Base-by-base conservation (phyloP, 2,888 invertebrate species). In the Clivina fossor region DNA sequence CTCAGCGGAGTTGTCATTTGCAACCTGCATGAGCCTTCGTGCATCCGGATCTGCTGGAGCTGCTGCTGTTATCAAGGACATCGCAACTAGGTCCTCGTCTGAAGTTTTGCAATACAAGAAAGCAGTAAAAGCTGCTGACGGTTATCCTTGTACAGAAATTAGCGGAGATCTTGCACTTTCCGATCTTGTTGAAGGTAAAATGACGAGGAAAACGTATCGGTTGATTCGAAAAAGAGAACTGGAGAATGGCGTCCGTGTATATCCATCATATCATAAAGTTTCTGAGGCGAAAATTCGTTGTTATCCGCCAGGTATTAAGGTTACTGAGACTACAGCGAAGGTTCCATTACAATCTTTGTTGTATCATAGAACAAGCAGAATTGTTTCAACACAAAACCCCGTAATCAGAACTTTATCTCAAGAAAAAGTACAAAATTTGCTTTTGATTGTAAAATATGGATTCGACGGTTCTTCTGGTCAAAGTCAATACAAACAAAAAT, bases 321-420 rank as follows among this genome's bases (percentile, higher is more conserved):
- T 60, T 2, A 43, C 53, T 13, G 56, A 60, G 47, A 44, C 44
- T 1, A 49, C 20, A 55, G 58, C 49, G 24, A 53, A 61, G 37
- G 56, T 59, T 2, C 16, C 40, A 18, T 49, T 61, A 33, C 60
- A 60, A 48, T 44, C 56, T 33, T 57, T 59, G 26, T 30, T 60
- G 22, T 48, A 59, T 16, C 57, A 60, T 28, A 60, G 26, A 24
- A 24, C 4, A 24, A 24, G 9, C 26, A 24, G 26, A 24, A 24
- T 24, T 24, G 5, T 24, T 24, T 24, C 26, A 4, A 24, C 26
- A 9, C 26, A 24, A 24, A 9, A 4, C 5, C 26, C 26, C 26
- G 9, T 24, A 9, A 24, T 24, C 9, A 24, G 9, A 7, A 24
- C 26, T 24, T 9, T 24, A 24, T 24, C 26, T 24, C 26, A 9